Evolutionary conservation across 2,113 vertebrate genomes (phyloP).

Genomic region (Apodemus sylvaticus): DNA sequence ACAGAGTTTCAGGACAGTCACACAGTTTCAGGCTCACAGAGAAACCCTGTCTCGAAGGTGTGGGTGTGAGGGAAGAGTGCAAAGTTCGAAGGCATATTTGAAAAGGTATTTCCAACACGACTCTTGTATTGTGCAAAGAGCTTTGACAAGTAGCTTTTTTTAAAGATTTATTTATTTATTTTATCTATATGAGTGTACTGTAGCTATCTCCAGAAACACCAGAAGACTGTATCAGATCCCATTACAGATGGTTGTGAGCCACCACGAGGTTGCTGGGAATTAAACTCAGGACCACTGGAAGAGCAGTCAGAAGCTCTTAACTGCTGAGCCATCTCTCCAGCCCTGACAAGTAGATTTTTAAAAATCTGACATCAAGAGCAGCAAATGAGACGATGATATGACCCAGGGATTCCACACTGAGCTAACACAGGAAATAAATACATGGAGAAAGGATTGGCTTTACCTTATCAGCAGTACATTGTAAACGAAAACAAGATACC

Average conservation of each 20-base stretch:
- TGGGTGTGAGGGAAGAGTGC: background rate
- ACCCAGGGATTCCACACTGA: background rate
- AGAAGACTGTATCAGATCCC: too few species aligned
- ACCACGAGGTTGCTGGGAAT: too few species aligned
- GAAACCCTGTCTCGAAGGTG: background rate
- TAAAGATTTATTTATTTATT: background rate
- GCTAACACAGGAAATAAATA: background rate
- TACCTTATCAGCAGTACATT: background rate
- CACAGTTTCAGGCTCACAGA: background rate
- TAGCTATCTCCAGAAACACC: too few species aligned
- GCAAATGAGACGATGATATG: background rate
- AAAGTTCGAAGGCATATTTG: background rate
- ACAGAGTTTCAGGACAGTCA: background rate
- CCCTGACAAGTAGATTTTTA: constrained; percentile 2
- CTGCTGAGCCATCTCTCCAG: background rate
- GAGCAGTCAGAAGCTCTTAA: too few species aligned
- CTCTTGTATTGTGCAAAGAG: background rate
- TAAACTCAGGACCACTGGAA: too few species aligned
- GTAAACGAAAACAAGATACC: background rate
- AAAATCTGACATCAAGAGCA: background rate
- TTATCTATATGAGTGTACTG: too few species aligned
- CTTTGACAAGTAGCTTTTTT: background rate
- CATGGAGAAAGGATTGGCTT: background rate
- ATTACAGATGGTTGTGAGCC: too few species aligned
- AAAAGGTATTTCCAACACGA: constrained; percentile 9